Conservation (phyloP, 1,140 invertebrate genomes). For the Drosophila pseudoananassae region DNA sequence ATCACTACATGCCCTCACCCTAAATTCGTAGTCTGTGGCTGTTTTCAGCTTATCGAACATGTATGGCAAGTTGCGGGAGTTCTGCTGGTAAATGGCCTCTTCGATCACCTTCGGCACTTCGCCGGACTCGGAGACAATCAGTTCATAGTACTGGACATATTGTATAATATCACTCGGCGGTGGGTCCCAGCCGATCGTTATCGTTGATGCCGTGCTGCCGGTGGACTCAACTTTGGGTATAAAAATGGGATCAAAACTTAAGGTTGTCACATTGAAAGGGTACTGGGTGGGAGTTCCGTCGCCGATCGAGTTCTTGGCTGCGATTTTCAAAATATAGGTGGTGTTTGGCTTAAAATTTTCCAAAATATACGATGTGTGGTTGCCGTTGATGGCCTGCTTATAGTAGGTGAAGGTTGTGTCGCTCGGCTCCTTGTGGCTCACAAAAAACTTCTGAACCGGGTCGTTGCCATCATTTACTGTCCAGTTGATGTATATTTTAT, state of each 20-base stretch:
- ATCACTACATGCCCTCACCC: slow-evolving; percentile 90
- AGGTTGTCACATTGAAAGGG: slow-evolving; percentile 86
- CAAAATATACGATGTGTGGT: slow-evolving; percentile 87
- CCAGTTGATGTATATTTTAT: slow-evolving; percentile 92
- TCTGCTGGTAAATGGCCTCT: slow-evolving; percentile 87
- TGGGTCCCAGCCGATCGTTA: slow-evolving; percentile 90
- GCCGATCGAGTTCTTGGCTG: slow-evolving; percentile 86
- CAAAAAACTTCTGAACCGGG: slow-evolving; percentile 87
- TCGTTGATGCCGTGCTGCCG: slow-evolving; percentile 90
- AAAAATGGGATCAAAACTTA: slow-evolving; percentile 90
- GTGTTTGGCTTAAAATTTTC: slow-evolving; percentile 87
- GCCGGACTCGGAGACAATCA: slow-evolving; percentile 87
- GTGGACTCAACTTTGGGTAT: slow-evolving; percentile 91
- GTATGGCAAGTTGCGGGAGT: slow-evolving; percentile 88
- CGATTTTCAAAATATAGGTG: slow-evolving; percentile 86
- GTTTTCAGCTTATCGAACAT: slow-evolving; percentile 91
- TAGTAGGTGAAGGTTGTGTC: slow-evolving; percentile 84
- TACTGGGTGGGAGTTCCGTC: slow-evolving; percentile 84
- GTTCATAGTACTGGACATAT: slow-evolving; percentile 90
- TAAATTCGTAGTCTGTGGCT: slow-evolving; percentile 91
- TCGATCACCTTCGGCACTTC: slow-evolving; percentile 85
- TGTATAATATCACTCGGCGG: slow-evolving; percentile 88
- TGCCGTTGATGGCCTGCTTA: slow-evolving; percentile 85
- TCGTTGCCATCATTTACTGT: slow-evolving; percentile 91
- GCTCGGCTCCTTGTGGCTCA: slow-evolving; percentile 87